Evolutionary conservation across 2,797 vertebrate species (phyloP).

Genomic region (Rallus crepitans): DNA sequence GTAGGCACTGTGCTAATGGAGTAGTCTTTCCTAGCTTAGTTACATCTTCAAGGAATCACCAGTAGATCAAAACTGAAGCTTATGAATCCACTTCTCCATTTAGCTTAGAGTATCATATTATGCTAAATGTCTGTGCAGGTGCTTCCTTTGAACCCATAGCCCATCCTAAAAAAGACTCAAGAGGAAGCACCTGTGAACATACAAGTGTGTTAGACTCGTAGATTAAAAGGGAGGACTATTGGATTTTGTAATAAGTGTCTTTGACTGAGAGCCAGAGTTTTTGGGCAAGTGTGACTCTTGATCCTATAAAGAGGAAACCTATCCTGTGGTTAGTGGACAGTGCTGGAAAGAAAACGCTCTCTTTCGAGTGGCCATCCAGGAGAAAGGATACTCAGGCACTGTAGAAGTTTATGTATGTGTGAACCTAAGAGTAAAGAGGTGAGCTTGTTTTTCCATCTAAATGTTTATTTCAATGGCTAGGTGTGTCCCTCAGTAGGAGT

Average conservation of each 20-base stretch:
- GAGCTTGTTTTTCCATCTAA: not conserved
- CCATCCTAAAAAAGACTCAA: constrained; percentile 54
- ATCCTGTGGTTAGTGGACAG: no score
- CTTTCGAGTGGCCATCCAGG: not conserved
- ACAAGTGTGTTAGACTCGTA: not conserved
- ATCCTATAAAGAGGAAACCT: no score
- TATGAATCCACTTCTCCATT: not conserved
- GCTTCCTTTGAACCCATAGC: constrained; percentile 55
- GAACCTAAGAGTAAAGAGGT: not conserved
- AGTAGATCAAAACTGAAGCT: not conserved
- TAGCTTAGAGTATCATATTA: not conserved
- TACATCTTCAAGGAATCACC: not conserved
- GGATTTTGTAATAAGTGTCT: not conserved
- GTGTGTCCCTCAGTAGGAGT: not conserved
- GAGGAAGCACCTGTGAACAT: constrained; percentile 59
- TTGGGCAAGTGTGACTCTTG: not conserved
- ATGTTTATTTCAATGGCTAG: not conserved
- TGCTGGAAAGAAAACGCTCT: not conserved
- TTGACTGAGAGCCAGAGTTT: not conserved
- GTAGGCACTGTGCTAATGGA: not conserved
- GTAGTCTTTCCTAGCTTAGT: not conserved
- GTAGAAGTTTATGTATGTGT: not conserved
- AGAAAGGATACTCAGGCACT: not conserved
- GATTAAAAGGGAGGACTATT: not conserved
- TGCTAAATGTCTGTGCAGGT: constrained; percentile 35